A percentile compares a stretch with the other conserved stretches of the same genome.
phyloP scores from a whole-genome alignment of 2,113 vertebrate genomes.

The Deroptyus accipitrinus region DNA sequence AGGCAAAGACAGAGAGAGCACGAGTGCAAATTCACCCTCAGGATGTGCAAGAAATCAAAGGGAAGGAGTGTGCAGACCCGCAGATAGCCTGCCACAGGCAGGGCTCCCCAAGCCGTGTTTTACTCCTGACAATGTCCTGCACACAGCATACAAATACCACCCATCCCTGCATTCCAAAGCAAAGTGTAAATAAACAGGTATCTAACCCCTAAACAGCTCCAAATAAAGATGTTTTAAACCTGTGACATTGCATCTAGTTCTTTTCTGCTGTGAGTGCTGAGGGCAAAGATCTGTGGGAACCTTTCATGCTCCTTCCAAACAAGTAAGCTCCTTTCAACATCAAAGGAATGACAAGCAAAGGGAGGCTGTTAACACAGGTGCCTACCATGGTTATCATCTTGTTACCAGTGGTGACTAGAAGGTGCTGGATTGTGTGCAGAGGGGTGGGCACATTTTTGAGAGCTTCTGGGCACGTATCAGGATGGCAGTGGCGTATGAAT shows the following conservation, averaged over 20 bases:
- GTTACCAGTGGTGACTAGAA: background rate
- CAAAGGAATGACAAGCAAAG: background rate
- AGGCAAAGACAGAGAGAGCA: background rate
- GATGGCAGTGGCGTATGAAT: background rate
- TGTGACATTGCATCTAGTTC: background rate
- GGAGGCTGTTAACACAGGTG: background rate
- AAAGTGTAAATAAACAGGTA: background rate
- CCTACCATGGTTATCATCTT: background rate
- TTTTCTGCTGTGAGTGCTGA: background rate
- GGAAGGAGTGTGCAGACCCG: rapidly evolving
- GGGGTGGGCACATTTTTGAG: background rate
- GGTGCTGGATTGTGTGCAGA: background rate
- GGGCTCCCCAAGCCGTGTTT: rapidly evolving
- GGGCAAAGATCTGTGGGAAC: constrained; percentile 11
- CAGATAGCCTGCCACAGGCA: background rate
- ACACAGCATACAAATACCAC: background rate
- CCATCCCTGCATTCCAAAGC: background rate
- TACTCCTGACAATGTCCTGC: background rate
- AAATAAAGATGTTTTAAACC: background rate
- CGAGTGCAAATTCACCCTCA: background rate
- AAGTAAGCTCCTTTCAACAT: background rate
- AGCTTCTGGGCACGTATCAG: background rate
- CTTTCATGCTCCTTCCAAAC: background rate
- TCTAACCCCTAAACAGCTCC: background rate
- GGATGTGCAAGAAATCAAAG: background rate